Conservation (phyloP, 2,888 invertebrate species). For the Drosophila lutescens region DNA sequence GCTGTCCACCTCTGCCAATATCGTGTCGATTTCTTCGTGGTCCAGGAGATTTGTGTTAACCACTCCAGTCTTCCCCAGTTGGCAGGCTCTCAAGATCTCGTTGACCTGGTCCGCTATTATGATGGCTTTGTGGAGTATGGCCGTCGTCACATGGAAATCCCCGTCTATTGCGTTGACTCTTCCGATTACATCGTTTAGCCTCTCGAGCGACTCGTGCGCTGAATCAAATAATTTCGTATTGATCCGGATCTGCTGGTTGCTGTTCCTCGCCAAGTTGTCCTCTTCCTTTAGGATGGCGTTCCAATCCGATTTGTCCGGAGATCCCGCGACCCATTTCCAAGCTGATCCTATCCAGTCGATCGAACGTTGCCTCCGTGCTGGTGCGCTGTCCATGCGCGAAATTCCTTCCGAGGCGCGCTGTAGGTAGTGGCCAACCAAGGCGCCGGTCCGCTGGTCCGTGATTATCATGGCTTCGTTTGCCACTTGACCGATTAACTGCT, state of each 20-base stretch:
- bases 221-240: too few relatives aligned
- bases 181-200: too few relatives aligned
- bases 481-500: too few relatives aligned
- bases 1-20: background rate
- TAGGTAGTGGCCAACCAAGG: too few relatives aligned
- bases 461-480: too few relatives aligned
- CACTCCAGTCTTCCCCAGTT: background rate
- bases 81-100: background rate
- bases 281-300: background rate
- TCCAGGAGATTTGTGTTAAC: background rate
- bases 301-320: background rate
- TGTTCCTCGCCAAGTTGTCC: background rate
- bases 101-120: too few relatives aligned
- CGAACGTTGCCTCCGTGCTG: background rate
- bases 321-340: background rate
- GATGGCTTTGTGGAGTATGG: too few relatives aligned
- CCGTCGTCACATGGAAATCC: background rate
- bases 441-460: too few relatives aligned
- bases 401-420: background rate
- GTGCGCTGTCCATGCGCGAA: background rate
- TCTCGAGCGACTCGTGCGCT: too few relatives aligned
- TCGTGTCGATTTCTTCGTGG: background rate
- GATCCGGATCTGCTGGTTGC: too few relatives aligned
- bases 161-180: background rate
- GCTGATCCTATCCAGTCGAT: background rate